These are phyloP conservation scores for Gracilinanus agilis DNA, from an alignment of 2,113 vertebrate genomes.

Conservation along the genomic window DNA sequence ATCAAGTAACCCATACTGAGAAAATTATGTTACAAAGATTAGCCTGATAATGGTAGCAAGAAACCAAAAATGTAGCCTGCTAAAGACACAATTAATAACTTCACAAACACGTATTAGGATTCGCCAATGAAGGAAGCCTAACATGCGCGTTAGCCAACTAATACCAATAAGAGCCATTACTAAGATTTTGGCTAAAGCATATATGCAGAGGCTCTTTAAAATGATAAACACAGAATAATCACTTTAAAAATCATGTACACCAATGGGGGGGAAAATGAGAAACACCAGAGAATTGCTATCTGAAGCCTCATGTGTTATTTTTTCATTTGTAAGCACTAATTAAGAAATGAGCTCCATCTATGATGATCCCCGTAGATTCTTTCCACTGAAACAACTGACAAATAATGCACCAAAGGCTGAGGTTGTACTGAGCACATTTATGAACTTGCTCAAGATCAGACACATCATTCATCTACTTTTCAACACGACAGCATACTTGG, in stretches of 20 bases:
- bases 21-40: not conserved
- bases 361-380: not conserved
- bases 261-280: not conserved
- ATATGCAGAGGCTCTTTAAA: not conserved
- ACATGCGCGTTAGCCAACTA: not conserved
- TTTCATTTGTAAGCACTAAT: conserved; percentile 10
- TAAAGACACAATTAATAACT: not conserved
- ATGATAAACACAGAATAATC: not conserved
- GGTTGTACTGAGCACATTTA: not conserved
- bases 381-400: not conserved
- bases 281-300: not conserved
- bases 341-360: not conserved
- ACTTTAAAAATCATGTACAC: not conserved
- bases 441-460: conserved; percentile 33
- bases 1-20: not conserved
- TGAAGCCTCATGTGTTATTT: not conserved
- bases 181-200: not conserved
- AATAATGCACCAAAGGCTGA: not conserved
- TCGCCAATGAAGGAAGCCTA: not conserved
- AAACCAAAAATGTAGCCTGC: not conserved
- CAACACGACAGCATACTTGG: not conserved
- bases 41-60: not conserved
- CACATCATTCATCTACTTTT: not conserved
- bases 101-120: not conserved
- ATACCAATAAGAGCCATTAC: not conserved